These are phyloP conservation scores for Protodeltote pygarga DNA, from an alignment of 2,888 invertebrate genomes.

Conservation along the genomic window DNA sequence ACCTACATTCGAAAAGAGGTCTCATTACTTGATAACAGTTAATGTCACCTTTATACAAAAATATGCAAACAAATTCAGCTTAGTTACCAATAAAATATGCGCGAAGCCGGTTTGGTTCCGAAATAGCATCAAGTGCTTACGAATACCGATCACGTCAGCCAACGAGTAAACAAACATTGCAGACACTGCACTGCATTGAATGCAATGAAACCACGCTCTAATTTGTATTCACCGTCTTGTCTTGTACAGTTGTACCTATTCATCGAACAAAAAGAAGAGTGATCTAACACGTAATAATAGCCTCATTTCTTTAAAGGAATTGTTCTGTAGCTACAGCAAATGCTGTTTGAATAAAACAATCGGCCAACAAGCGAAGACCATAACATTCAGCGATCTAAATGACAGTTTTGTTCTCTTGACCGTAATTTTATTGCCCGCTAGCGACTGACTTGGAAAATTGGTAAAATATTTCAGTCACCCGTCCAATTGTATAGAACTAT, in stretches of 20 bases:
- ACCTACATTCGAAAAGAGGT: too few relatives aligned
- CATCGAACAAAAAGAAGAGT: constrained; percentile 34
- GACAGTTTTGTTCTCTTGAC: constrained; percentile 18
- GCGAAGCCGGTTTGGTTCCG: constrained; percentile 36
- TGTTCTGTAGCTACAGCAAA: constrained; percentile 8
- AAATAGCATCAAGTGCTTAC: constrained; percentile 40
- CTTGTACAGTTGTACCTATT: constrained; percentile 20
- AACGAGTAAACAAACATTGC: constrained; percentile 43
- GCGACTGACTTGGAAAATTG: constrained; percentile 9
- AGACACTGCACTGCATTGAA: constrained; percentile 34
- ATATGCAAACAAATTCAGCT: constrained; percentile 28
- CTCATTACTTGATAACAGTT: constrained; percentile 6
- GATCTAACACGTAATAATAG: constrained; percentile 21
- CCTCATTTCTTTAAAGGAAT: constrained; percentile 31
- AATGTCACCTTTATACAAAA: constrained; percentile 24
- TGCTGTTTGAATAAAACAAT: constrained; percentile 25
- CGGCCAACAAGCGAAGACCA: constrained; percentile 21
- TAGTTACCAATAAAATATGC: constrained; percentile 9
- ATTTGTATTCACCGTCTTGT: constrained; percentile 42
- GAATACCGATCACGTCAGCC: constrained; percentile 44
- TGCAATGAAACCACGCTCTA: constrained; percentile 37
- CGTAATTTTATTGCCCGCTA: constrained; percentile 26
- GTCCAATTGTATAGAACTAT: background rate
- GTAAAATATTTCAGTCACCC: background rate
- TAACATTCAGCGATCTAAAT: constrained; percentile 36